These are phyloP conservation scores for Tolmerus cingulatus DNA, from an alignment of 2,888 invertebrate genomes.

Conservation along the genomic window DNA sequence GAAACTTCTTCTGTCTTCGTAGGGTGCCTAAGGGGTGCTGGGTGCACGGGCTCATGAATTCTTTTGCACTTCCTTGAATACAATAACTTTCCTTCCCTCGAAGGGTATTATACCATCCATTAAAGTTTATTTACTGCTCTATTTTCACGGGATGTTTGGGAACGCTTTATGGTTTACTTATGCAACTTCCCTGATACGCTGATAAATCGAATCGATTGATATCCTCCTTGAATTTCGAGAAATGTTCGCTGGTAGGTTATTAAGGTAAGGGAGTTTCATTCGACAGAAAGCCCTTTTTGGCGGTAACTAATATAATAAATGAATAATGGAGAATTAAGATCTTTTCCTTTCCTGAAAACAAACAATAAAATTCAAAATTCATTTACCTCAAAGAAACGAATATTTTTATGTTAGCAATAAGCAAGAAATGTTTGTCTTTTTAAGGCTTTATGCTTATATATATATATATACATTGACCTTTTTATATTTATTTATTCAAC, in stretches of 20 bases:
- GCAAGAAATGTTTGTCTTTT: background rate
- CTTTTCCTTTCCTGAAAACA: background rate
- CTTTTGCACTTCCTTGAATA: background rate
- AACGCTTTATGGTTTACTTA: background rate
- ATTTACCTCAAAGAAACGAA: background rate
- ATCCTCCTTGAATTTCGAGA: background rate
- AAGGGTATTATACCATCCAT: background rate
- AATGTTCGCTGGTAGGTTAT: background rate
- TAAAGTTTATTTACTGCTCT: background rate
- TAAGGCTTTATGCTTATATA: too few species aligned
- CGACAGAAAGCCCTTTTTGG: background rate
- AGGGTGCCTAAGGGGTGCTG: background rate
- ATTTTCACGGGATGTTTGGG: background rate
- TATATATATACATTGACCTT: too few species aligned
- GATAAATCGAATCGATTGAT: background rate
- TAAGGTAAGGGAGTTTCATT: background rate
- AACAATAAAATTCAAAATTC: background rate
- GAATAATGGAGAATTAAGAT: background rate
- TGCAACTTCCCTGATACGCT: background rate
- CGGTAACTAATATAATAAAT: background rate
- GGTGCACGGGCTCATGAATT: background rate
- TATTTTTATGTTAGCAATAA: background rate
- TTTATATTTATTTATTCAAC: too few species aligned
- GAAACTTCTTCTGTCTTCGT: background rate
- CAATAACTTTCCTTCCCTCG: background rate